A percentile compares a stretch with the other conserved stretches of the same genome.
Conservation (phyloP, 1,140 invertebrate genomes). For the Hestina assimilis region DNA sequence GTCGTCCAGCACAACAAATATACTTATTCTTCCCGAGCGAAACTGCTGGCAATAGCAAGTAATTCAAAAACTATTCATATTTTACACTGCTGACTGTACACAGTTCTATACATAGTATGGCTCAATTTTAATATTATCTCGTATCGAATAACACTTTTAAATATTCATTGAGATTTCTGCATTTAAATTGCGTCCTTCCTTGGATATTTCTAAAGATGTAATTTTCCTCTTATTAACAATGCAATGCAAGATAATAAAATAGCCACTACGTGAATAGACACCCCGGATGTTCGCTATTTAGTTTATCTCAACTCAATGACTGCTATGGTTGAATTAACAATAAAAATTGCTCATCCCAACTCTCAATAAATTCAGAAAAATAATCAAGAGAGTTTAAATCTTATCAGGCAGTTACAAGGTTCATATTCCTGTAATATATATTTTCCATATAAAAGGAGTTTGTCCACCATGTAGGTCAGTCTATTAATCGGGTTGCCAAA, state of each 20-base stretch:
- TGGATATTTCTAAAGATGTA: conserved; percentile 26
- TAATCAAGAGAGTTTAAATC: conserved; percentile 4
- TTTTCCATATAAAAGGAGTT: conserved; percentile 34
- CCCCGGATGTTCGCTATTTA: conserved; percentile 75
- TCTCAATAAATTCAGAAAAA: conserved; percentile 29
- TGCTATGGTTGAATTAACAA: conserved; percentile 72
- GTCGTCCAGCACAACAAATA: neutral
- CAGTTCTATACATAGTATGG: neutral
- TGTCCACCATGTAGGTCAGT: conserved; percentile 70
- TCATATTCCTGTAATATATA: conserved; percentile 21
- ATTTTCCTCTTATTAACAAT: conserved; percentile 39
- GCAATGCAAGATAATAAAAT: conserved; percentile 44
- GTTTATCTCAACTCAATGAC: conserved; percentile 69
- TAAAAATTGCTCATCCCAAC: conserved; percentile 74
- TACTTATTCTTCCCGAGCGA: neutral
- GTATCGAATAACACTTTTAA: conserved; percentile 7
- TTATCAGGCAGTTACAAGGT: conserved; percentile 16
- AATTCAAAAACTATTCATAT: neutral
- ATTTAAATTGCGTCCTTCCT: conserved; percentile 18
- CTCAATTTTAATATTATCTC: neutral
- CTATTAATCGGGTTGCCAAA: conserved; percentile 62
- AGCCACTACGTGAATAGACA: conserved; percentile 58
- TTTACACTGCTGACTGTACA: neutral
- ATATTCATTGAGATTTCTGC: neutral
- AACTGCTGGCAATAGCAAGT: too few relatives aligned